Conservation (phyloP, 1,140 invertebrate species). For the Cydia splendana region DNA sequence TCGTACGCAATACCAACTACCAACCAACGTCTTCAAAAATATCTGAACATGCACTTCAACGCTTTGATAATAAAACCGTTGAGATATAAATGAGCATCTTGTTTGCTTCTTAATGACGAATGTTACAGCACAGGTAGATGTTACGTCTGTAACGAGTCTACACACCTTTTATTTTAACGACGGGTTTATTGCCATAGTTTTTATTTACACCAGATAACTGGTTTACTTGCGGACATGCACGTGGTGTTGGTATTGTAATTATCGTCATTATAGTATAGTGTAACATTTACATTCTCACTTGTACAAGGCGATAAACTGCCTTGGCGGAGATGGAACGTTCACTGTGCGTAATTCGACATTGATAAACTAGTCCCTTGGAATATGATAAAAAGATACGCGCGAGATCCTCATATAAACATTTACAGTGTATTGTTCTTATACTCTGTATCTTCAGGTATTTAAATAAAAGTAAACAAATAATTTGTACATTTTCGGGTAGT, state of each 20-base stretch:
- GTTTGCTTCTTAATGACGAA: too few species aligned
- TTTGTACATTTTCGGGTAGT: too few species aligned
- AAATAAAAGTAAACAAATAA: too few species aligned
- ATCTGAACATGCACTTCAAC: too few species aligned
- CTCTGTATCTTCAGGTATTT: too few species aligned
- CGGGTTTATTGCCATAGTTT: conserved; percentile 31
- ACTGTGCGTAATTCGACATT: conserved; percentile 19
- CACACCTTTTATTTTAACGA: conserved; percentile 27
- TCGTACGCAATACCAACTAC: not conserved
- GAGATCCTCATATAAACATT: not conserved
- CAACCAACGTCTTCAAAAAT: not conserved
- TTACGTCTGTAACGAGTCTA: not conserved
- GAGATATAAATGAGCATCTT: not conserved
- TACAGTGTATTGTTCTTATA: not conserved
- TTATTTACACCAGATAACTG: conserved; percentile 50
- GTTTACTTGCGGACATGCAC: conserved; percentile 34
- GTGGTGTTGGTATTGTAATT: conserved; percentile 35
- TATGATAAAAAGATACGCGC: conserved; percentile 22
- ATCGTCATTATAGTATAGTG: not conserved
- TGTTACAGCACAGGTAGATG: not conserved
- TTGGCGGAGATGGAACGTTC: conserved; percentile 23
- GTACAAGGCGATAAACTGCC: not conserved
- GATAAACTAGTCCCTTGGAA: conserved; percentile 30
- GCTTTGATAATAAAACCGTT: too few species aligned
- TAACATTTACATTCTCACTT: conserved; percentile 34